Evolutionary conservation across 2,113 vertebrate genomes (phyloP), one percentile per base, ranked within the genome.

Genomic region (Anser brachyrhynchus): DNA sequence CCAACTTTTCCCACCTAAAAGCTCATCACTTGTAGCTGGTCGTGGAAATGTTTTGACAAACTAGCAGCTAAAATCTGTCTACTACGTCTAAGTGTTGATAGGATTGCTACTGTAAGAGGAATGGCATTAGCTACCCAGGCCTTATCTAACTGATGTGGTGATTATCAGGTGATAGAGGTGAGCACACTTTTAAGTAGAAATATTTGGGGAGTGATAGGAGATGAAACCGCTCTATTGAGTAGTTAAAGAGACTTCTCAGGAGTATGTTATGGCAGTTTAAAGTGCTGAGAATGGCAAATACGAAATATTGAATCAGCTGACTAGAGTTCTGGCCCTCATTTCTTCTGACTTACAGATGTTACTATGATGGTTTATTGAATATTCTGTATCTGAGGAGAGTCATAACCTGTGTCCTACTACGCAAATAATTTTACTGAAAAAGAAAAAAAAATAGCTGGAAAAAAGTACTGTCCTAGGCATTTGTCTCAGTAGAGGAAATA

Each of bases 401-500:
- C 75, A 39, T 58, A 89, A 7, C 31, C 22, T 22, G 14, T 81
- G 25, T 78, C 62, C 49, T 75, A 19, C 76, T 62, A 57, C 46
- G 39, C 2, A 41, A 37, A 10, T 71, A 28, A 61, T 44, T 18
- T 25, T 43, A 35, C 20, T 67, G 69, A 13, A 46, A 58, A 90
- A 52, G 52, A 10, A 33, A 13, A 46, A 90, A 52, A 57, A 10
- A 33, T 41, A 29, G 39, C 16, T 82, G 39, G 23, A 77, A 62
- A 0, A 1, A 75, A 62, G 10, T 21, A 4, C 61, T 86, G 19
- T 31, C 2, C 0, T 17, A 65, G 77, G 26, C n/a, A 43, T 10
- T 33, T 78, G 13, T 78, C 71, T 83, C 39, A 37, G 57, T 28
- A 64, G 69, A 73, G 58, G 29, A 89, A 79, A 57, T 0, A 1